phyloP scores from a whole-genome alignment of 2,888 invertebrate species.

The Cataglyphis albicans region DNA sequence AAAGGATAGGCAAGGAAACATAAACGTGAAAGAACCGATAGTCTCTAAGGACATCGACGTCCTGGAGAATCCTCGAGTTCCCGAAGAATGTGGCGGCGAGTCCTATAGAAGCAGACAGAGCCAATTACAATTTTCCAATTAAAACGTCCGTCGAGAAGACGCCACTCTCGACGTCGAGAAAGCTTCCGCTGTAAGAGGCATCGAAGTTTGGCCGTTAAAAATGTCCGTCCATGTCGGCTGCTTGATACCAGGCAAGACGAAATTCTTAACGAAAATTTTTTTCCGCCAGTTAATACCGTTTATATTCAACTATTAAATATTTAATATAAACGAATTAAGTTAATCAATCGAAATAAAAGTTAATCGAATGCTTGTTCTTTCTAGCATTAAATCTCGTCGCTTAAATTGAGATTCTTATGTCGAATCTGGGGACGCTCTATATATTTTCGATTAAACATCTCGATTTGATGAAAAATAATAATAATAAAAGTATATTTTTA shows the following conservation, averaged over 20 bases:
- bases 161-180: conserved; percentile 51
- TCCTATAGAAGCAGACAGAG: conserved; percentile 62
- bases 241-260: conserved; percentile 4
- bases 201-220: conserved; percentile 59
- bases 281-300: conserved; percentile 1
- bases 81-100: conserved; percentile 51
- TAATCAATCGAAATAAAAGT: neutral
- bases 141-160: conserved; percentile 69
- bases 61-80: conserved; percentile 63
- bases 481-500: neutral
- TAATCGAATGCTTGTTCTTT: neutral
- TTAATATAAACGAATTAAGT: neutral
- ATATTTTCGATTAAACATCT: neutral
- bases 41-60: conserved; percentile 60
- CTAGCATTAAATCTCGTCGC: neutral
- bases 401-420: neutral
- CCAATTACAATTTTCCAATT: conserved; percentile 77
- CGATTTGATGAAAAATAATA: neutral
- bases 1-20: conserved; percentile 42
- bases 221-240: conserved; percentile 37
- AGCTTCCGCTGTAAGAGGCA: conserved; percentile 42
- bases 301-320: neutral
- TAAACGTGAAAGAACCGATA: conserved; percentile 56
- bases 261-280: conserved; percentile 28
- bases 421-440: neutral